A percentile compares a stretch with the other conserved stretches of the same genome.
These are phyloP conservation scores for Atractosteus spatula DNA, from an alignment of 2,113 vertebrate species.

Conservation along the genomic window DNA sequence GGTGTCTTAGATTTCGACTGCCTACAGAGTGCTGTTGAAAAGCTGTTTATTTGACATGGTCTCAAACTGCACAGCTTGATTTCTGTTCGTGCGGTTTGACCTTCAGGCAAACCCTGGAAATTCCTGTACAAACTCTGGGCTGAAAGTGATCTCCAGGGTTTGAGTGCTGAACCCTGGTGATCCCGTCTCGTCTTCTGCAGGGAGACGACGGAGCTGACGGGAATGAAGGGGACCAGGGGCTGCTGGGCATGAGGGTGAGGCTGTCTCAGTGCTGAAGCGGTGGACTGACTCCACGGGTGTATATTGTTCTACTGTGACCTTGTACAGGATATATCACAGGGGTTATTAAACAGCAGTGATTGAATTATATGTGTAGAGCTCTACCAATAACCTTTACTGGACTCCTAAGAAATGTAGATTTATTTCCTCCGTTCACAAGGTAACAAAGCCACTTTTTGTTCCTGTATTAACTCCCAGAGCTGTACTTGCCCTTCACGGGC, in stretches of 20 bases:
- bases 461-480: background rate
- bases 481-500: too few species aligned
- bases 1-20: too few species aligned
- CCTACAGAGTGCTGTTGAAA: too few species aligned
- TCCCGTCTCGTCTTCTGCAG: constrained; percentile 52
- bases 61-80: too few species aligned
- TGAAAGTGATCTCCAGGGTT: background rate
- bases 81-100: too few species aligned
- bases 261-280: constrained; percentile 13
- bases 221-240: constrained; percentile 73
- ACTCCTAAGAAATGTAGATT: background rate
- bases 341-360: constrained; percentile 2
- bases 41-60: too few species aligned
- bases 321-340: constrained; percentile 12
- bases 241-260: constrained; percentile 81
- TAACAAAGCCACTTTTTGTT: background rate
- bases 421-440: background rate
- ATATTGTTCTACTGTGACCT: constrained; percentile 26
- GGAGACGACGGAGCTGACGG: constrained; percentile 74
- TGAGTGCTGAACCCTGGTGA: constrained; percentile 6
- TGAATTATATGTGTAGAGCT: constrained; percentile 21
- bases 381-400: constrained; percentile 15
- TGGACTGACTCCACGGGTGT: constrained; percentile 20
- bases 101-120: background rate
- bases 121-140: background rate